Evolutionary conservation across 2,888 invertebrate species (phyloP).

Genomic region (Philonicus albiceps): DNA sequence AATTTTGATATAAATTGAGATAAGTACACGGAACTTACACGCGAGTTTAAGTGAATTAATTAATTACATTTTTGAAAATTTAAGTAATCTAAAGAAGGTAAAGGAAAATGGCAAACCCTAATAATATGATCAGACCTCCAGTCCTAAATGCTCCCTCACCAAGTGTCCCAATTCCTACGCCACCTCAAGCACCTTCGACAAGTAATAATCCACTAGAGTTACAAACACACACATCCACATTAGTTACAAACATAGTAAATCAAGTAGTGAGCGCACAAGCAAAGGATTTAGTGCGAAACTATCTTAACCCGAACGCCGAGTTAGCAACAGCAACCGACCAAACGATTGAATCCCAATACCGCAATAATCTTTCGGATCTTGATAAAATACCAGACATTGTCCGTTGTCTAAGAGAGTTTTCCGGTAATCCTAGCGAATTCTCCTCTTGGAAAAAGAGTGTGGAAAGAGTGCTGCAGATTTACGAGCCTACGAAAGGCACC

Average conservation of each 20-base stretch:
- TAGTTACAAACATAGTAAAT: background rate
- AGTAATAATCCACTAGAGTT: background rate
- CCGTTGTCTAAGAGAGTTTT: constrained; percentile 35
- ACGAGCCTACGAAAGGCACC: constrained; percentile 42
- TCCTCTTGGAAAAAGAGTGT: constrained; percentile 45
- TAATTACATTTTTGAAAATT: no score
- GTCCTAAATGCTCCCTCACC: background rate
- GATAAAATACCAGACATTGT: no score
- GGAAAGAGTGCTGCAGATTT: constrained; percentile 42
- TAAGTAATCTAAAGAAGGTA: no score
- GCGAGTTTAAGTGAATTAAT: no score
- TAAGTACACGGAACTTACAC: no score
- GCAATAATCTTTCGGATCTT: constrained; percentile 21
- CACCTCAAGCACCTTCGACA: background rate
- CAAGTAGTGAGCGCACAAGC: background rate
- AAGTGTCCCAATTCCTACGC: no score
- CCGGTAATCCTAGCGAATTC: constrained; percentile 41
- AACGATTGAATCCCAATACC: constrained; percentile 16
- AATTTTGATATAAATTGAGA: no score
- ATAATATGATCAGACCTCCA: constrained; percentile 7
- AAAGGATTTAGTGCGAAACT: background rate
- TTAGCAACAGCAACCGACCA: constrained; percentile 3
- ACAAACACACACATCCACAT: no score
- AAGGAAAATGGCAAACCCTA: background rate
- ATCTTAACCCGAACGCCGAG: background rate